Evolutionary conservation across 30 jellyfish, hydroid and myxozoan species (phyloP).

Genomic region (Catostylus mosaicus): DNA sequence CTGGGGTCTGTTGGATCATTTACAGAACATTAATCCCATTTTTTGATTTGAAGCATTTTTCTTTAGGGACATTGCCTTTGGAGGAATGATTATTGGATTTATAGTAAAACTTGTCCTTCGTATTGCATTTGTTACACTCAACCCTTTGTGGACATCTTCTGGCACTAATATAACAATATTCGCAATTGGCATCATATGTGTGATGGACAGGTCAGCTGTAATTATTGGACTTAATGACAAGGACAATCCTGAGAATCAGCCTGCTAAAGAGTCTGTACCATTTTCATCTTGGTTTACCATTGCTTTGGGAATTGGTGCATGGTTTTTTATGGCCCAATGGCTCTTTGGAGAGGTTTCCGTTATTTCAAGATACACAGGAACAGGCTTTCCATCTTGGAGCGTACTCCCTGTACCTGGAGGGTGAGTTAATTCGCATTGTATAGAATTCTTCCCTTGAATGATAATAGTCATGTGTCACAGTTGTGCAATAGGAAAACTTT

Average conservation of each 20-base stretch:
- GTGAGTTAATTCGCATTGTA: slow-evolving; percentile 34
- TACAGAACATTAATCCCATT: neutral
- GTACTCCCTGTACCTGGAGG: slow-evolving; percentile 64
- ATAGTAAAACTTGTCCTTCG: slow-evolving; percentile 49
- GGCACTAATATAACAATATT: slow-evolving; percentile 19
- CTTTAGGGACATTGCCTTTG: slow-evolving; percentile 48
- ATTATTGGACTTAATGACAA: neutral
- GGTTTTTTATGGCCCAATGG: slow-evolving; percentile 71
- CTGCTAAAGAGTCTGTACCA: neutral
- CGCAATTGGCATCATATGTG: slow-evolving; percentile 26
- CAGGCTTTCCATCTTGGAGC: slow-evolving; percentile 22
- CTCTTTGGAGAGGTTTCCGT: slow-evolving; percentile 74
- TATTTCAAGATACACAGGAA: slow-evolving; percentile 50
- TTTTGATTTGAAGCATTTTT: neutral
- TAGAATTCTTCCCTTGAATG: no score
- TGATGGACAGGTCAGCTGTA: slow-evolving; percentile 25
- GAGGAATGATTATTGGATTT: slow-evolving; percentile 58
- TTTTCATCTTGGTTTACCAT: slow-evolving; percentile 25
- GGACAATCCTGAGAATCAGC: neutral
- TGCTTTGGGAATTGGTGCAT: slow-evolving; percentile 61
- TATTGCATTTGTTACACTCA: slow-evolving; percentile 51
- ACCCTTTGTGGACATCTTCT: slow-evolving; percentile 63
- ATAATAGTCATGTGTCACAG: no score
- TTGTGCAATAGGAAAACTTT: no score
- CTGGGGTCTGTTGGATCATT: no score